Conservation (phyloP, 2,888 invertebrate species). For the Agriotes lineatus region DNA sequence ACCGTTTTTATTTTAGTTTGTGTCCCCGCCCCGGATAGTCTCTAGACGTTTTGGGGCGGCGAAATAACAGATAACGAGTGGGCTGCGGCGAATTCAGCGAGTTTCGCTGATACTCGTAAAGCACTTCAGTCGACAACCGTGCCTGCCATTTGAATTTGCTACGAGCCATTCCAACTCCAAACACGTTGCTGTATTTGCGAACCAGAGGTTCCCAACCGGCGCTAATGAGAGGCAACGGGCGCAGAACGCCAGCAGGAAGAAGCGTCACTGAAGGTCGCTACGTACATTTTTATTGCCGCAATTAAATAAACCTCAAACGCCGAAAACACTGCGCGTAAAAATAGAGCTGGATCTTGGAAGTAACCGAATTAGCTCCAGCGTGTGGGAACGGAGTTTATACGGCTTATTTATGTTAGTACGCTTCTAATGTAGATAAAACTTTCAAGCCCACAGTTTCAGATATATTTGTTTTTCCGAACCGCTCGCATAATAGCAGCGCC, state of each 20-base stretch:
- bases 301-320: no score
- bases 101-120: constrained; percentile 32
- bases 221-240: constrained; percentile 11
- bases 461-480: not conserved
- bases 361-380: not conserved
- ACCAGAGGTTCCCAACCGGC: constrained; percentile 30
- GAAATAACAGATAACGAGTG: constrained; percentile 26
- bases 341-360: no score
- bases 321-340: no score
- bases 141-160: constrained; percentile 41
- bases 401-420: constrained; percentile 1
- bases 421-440: constrained; percentile 15
- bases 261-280: no score
- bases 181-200: constrained; percentile 36
- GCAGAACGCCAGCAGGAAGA: no score
- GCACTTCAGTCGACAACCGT: constrained; percentile 40
- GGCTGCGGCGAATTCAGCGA: constrained; percentile 15
- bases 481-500: constrained; percentile 4
- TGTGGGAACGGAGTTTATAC: not conserved
- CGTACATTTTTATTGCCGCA: not conserved
- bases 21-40: not conserved
- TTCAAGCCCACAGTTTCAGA: constrained; percentile 11
- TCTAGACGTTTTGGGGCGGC: constrained; percentile 14
- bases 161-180: constrained; percentile 35
- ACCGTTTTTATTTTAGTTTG: constrained; percentile 22